A percentile compares a stretch with the other conserved stretches of the same genome.
Evolutionary conservation across 2,797 vertebrate species (phyloP).

Genomic region (Sebastes flavidus): DNA sequence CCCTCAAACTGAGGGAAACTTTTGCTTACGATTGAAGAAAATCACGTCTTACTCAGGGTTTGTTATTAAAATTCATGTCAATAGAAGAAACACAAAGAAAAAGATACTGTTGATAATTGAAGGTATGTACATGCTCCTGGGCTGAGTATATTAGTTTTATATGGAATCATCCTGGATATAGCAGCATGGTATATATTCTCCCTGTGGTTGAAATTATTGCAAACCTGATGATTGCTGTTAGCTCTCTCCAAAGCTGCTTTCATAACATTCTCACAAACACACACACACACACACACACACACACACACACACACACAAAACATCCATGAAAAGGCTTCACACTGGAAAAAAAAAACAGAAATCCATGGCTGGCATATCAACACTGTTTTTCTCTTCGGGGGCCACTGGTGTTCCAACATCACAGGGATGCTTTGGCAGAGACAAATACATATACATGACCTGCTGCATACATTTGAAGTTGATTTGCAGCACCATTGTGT

Average conservation of each 20-base stretch:
- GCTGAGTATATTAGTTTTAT: slow-evolving; percentile 30
- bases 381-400: slow-evolving; percentile 68
- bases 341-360: slow-evolving; percentile 40
- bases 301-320: slow-evolving; percentile 2
- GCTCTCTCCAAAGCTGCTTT: slow-evolving; percentile 62
- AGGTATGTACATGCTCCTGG: neutral
- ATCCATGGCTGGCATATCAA: slow-evolving; percentile 79
- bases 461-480: slow-evolving; percentile 60
- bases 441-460: slow-evolving; percentile 72
- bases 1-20: neutral
- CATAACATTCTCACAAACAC: slow-evolving; percentile 28
- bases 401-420: slow-evolving; percentile 70
- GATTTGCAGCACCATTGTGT: slow-evolving; percentile 4
- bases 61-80: slow-evolving; percentile 1
- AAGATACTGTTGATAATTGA: neutral
- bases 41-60: neutral
- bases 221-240: slow-evolving; percentile 66
- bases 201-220: slow-evolving; percentile 47
- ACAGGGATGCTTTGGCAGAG: slow-evolving; percentile 74
- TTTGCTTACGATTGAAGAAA: neutral
- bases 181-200: slow-evolving; percentile 21
- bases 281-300: neutral
- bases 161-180: slow-evolving; percentile 19
- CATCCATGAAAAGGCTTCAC: slow-evolving; percentile 44
- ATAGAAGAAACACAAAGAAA: neutral